Evolutionary conservation across 2,113 vertebrate species (phyloP).

Genomic region (Brachionichthys hirsutus): DNA sequence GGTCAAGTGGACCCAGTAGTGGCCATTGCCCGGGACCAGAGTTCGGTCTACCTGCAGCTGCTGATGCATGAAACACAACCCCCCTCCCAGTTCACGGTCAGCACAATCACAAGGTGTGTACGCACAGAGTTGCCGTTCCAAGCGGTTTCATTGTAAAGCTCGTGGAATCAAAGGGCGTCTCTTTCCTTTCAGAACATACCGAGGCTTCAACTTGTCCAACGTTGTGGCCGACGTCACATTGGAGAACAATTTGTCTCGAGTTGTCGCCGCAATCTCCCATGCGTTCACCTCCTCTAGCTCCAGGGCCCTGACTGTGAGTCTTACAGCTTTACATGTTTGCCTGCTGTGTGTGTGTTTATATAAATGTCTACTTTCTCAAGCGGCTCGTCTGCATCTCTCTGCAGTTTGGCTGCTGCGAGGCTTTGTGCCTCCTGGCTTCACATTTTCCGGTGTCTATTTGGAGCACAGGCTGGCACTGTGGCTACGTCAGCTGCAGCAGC

Average conservation of each 20-base stretch:
- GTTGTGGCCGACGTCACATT: constrained; percentile 85
- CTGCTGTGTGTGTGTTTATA: neutral
- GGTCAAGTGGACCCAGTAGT: constrained; percentile 94
- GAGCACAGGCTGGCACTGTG: constrained; percentile 94
- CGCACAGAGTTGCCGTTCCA: no score
- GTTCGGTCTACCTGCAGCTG: constrained; percentile 90
- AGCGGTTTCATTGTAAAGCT: neutral
- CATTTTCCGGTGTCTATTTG: constrained; percentile 89
- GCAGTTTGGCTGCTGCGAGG: constrained; percentile 97
- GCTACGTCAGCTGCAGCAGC: constrained; percentile 79
- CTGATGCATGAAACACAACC: constrained; percentile 96
- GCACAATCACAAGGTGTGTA: constrained; percentile 90
- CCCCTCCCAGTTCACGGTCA: constrained; percentile 91
- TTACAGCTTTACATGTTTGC: neutral
- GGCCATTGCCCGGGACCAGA: constrained; percentile 92
- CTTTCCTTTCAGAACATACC: constrained; percentile 83
- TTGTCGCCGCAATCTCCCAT: constrained; percentile 87
- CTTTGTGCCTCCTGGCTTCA: constrained; percentile 86
- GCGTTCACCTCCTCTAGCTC: constrained; percentile 89
- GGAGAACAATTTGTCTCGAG: constrained; percentile 94
- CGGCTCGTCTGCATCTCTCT: constrained; percentile 13
- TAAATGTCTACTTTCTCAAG: neutral
- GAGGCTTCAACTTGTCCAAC: constrained; percentile 88
- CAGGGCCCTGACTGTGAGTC: constrained; percentile 86
- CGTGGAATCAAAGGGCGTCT: neutral